Base-by-base conservation (phyloP, 2,888 invertebrate species). In the Malacosoma neustria region DNA sequence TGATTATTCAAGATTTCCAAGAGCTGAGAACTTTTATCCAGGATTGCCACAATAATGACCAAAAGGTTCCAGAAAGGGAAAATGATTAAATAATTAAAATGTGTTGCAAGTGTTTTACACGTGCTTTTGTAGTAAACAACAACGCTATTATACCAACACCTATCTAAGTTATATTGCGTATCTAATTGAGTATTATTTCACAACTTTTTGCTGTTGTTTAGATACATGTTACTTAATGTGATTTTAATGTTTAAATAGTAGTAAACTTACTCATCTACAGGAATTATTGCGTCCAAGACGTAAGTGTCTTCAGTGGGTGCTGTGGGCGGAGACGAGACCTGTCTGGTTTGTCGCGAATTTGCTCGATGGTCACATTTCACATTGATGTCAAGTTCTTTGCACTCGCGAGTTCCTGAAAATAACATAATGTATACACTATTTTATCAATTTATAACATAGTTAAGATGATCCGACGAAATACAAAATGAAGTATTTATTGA, bases 341-440 rank as follows among this genome's bases (percentile, higher is more conserved):
- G 91, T 59, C 93, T 87, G 15, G 89, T 88, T 51, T 89, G 89
- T 36, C 93, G 87, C 37, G 79, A 74, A 39, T 88, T 89, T 6
- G 88, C 87, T 48, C 93, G 90, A 61, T 95, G 95, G 63, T 95
- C 95, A 61, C 97, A 97, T 70, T 95, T 95, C 2, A 97, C 95
- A 62, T 95, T 93, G 51, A 97, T 96, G 56, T 94, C 92, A 36
- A 97, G 84, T 60, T 96, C 95, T 61, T 94, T 95, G 67, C 97
- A 97, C 65, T 96, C 95, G 33, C 94, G 90, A 14, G 91, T 91
- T 55, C 91, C 90, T 89, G 43, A 30, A 22, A 36, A 38, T 41
- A 38, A 34, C 33, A 13, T 34, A 35, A n/a, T n/a, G n/a, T n/a
- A n/a, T n/a, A n/a, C n/a, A n/a, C n/a, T n/a, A n/a, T n/a, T n/a